Conservation (phyloP, 1,140 invertebrate species). For the Bombus sibiricus region DNA sequence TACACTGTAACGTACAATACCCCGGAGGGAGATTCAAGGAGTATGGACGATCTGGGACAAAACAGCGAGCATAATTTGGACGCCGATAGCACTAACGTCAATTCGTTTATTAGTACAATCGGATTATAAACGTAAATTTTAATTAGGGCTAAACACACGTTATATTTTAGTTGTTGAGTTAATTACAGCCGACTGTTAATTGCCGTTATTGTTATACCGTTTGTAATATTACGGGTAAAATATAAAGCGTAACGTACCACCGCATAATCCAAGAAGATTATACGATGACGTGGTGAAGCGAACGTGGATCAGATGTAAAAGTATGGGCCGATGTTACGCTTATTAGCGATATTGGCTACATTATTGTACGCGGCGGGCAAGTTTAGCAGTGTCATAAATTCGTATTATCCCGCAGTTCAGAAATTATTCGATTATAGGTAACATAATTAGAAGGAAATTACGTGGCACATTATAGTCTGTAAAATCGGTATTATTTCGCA, state of each 20-base stretch:
- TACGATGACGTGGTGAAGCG: conserved; percentile 13
- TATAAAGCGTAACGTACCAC: conserved; percentile 4
- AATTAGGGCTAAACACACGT: not conserved
- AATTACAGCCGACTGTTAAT: not conserved
- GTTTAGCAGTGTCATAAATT: not conserved
- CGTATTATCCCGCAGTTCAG: not conserved
- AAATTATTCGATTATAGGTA: not conserved
- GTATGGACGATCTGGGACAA: not conserved
- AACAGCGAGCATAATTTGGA: not conserved
- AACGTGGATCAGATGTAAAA: conserved; percentile 22
- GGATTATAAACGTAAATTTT: not conserved
- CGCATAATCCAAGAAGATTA: conserved; percentile 23
- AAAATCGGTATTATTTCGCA: not conserved
- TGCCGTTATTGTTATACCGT: not conserved
- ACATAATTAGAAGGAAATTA: conserved; percentile 1
- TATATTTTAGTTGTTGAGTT: not conserved
- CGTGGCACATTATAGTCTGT: not conserved
- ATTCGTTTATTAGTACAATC: not conserved
- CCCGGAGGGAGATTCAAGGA: not conserved
- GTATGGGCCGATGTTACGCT: not conserved
- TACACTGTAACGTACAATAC: not conserved
- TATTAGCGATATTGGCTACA: conserved; percentile 1
- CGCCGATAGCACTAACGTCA: not conserved
- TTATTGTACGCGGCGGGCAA: not conserved
- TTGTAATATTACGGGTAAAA: not conserved